phyloP scores from a whole-genome alignment of 2,888 invertebrate species.

The Macrostomum cliftonense region DNA sequence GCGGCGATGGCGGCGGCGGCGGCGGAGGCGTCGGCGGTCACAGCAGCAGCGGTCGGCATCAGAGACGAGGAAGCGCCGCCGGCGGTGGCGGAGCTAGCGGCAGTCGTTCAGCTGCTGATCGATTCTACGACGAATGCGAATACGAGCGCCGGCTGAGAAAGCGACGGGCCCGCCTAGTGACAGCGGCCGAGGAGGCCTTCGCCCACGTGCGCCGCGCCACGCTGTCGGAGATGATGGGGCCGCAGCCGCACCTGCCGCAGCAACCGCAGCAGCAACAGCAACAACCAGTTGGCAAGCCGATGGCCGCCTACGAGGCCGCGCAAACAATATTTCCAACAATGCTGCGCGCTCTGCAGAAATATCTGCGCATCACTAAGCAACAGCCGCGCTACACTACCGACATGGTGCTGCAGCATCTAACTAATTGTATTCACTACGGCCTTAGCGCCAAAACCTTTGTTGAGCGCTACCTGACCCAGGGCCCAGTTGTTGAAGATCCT shows the following conservation, averaged over 20 bases:
- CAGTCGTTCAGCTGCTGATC: constrained; percentile 21
- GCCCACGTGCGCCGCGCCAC: constrained; percentile 68
- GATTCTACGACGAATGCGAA: constrained; percentile 86
- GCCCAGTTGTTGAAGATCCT: constrained; percentile 43
- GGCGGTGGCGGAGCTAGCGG: constrained; percentile 15
- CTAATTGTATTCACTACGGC: constrained; percentile 75
- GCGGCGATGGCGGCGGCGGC: background rate
- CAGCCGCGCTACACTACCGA: constrained; percentile 88
- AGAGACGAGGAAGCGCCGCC: background rate
- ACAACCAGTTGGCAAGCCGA: constrained; percentile 19
- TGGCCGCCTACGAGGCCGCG: constrained; percentile 87
- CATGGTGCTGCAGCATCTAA: constrained; percentile 68
- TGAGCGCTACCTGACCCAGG: constrained; percentile 69
- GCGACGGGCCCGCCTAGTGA: constrained; percentile 62
- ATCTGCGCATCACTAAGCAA: constrained; percentile 75
- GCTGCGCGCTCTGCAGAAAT: constrained; percentile 85
- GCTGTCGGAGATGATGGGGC: constrained; percentile 16
- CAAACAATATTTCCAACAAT: constrained; percentile 91
- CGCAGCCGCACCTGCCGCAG: no score
- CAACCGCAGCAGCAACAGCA: no score
- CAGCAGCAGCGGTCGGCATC: background rate
- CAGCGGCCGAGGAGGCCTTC: constrained; percentile 81
- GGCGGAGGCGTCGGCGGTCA: constrained; percentile 13
- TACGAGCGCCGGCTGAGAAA: constrained; percentile 73
- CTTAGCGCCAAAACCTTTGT: constrained; percentile 81